Evolutionary conservation across 2,888 invertebrate genomes (phyloP), one percentile per base, ranked within the genome.

Genomic region (Clusia tigrina): DNA sequence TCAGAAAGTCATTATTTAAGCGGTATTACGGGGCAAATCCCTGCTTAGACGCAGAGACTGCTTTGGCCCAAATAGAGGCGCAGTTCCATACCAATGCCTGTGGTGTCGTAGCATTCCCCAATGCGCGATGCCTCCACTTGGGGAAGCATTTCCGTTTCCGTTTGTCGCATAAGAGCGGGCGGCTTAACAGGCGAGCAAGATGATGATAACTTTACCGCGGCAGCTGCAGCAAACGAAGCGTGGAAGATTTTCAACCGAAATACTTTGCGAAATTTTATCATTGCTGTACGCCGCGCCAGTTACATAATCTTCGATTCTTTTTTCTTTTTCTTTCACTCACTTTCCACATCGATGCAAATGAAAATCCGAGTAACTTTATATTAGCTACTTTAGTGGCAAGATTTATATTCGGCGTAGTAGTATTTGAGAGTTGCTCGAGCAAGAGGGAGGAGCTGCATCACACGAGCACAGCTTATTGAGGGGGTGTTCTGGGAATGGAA

Each of bases 1-100:
- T 23, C 26, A 32, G n/a, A 58, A 62, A 68, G 66, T 71, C 74
- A 74, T 74, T 72, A 74, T 73, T 74, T 73, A 74, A 70, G 62
- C 48, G 68, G 74, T 64, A 74, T 74, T 74, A 73, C 62, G 63
- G 64, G 63, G 15, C 60, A 73, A 74, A 71, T 71, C 72, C 73
- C 67, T 22, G 24, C 24, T 59, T 59, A 48, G 52, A 52, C 55
- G 26, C 5, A 20, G 48, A 18, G 42, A 3, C 42, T 42, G 2
- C 6, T n/a, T 42, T 48, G 20, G 20, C 15, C 3, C 5, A 48
- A 22, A 5, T 22, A 18, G 6, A 18, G 3, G 2, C 48, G 6
- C 18, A 3, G 18, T 22, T 20, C 20, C 20, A 18, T 18, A 5
- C 6, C 20, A 58, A 22, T 24, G 26, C 12, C 26, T n/a, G n/a